Evolutionary conservation across 2,888 invertebrate genomes (phyloP).

Genomic region (Thecocarcelia acutangulata): DNA sequence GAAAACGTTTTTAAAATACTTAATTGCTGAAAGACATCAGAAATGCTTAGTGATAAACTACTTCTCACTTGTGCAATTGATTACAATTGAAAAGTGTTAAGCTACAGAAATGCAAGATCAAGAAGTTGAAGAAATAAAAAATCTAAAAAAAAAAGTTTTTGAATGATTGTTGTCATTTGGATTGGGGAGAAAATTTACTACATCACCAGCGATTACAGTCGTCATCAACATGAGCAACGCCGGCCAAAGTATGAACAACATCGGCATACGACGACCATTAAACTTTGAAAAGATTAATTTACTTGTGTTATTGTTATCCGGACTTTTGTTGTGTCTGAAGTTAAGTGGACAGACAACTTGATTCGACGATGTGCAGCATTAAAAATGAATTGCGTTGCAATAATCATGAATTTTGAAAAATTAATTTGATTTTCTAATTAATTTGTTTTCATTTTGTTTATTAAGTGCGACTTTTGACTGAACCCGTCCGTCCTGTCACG

Average conservation of each 20-base stretch:
- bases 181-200: constrained; percentile 57
- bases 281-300: constrained; percentile 49
- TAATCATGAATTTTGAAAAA: constrained; percentile 49
- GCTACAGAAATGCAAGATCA: constrained; percentile 4
- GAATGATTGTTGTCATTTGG: constrained; percentile 50
- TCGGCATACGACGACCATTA: not conserved
- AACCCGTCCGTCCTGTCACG: too few relatives aligned
- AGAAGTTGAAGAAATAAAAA: not conserved
- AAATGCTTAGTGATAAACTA: constrained; percentile 20
- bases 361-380: constrained; percentile 63
- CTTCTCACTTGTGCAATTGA: constrained; percentile 17
- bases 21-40: constrained; percentile 25
- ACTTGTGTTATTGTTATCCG: constrained; percentile 26
- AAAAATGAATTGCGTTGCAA: constrained; percentile 65
- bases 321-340: constrained; percentile 16
- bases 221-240: not conserved
- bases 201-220: constrained; percentile 35
- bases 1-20: too few relatives aligned
- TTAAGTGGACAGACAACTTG: constrained; percentile 66
- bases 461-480: constrained; percentile 34
- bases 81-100: constrained; percentile 35
- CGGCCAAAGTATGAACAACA: not conserved
- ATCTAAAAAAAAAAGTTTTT: not conserved
- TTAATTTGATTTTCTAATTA: constrained; percentile 58
- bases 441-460: constrained; percentile 29